Conservation (phyloP, 2,888 invertebrate species). For the Busseola fusca region DNA sequence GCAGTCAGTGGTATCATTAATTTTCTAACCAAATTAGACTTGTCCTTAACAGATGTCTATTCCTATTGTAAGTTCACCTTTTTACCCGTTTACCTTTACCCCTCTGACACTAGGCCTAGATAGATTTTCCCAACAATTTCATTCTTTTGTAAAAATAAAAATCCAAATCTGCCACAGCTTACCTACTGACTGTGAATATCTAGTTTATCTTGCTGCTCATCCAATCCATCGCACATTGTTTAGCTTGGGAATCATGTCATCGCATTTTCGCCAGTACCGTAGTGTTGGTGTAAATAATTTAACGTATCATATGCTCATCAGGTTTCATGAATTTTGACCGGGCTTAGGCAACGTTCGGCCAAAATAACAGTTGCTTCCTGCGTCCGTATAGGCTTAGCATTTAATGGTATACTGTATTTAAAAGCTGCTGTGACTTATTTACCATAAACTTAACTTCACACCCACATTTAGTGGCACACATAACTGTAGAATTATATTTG, state of each 20-base stretch:
- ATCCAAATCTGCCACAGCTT: slow-evolving; percentile 1
- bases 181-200: slow-evolving; percentile 4
- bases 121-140: background rate
- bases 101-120: background rate
- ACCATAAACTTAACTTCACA: background rate
- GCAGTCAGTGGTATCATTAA: slow-evolving; percentile 18
- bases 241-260: slow-evolving; percentile 22
- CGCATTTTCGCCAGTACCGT: background rate
- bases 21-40: slow-evolving; percentile 23
- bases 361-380: slow-evolving; percentile 21
- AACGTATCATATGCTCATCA: slow-evolving; percentile 11
- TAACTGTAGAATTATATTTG: slow-evolving; percentile 12
- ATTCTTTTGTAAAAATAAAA: background rate
- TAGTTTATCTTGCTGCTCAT: slow-evolving; percentile 14
- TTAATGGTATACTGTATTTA: background rate
- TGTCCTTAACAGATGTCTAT: background rate
- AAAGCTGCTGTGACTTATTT: slow-evolving; percentile 3
- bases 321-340: slow-evolving; percentile 24
- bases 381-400: slow-evolving; percentile 3
- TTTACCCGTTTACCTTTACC: background rate
- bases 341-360: slow-evolving; percentile 1
- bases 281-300: slow-evolving; percentile 7
- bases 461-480: background rate
- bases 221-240: slow-evolving; percentile 12
- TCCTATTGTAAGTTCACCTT: background rate